Percentiles rank a stretch among this genome's conserved stretches.
Evolutionary conservation across 2,113 vertebrate species (phyloP).

Genomic region (Orthonyx spaldingii): DNA sequence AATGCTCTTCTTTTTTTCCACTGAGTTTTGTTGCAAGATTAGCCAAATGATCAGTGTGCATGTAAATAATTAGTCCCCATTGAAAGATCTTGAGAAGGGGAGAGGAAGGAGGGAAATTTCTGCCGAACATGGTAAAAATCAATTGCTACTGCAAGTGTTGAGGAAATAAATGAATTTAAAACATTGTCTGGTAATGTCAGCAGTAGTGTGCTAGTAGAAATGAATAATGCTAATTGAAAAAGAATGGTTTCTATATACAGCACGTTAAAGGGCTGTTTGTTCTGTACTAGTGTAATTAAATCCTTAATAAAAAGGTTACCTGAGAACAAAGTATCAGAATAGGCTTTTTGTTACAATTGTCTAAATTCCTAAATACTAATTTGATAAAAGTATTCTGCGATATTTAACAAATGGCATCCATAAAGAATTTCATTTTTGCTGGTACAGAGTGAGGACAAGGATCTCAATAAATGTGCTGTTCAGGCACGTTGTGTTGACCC

Average conservation of each 20-base stretch:
- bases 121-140: not conserved
- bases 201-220: not conserved
- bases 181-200: not conserved
- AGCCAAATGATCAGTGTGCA: not conserved
- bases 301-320: not conserved
- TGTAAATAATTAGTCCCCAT: not conserved
- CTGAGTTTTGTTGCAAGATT: not conserved
- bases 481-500: not conserved
- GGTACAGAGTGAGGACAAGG: not conserved
- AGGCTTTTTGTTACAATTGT: not conserved
- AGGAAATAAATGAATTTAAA: not conserved
- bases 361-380: not conserved
- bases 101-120: not conserved
- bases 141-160: not conserved
- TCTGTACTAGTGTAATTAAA: not conserved
- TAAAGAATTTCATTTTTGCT: not conserved
- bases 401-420: not conserved
- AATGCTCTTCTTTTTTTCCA: not conserved
- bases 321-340: not conserved
- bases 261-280: not conserved
- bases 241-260: not conserved
- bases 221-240: not conserved
- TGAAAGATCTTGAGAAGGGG: not conserved
- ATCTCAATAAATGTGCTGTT: not conserved
- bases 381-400: not conserved